Percentiles rank a stretch among this genome's conserved stretches.
These are phyloP conservation scores for Melanotaenia pygmaea DNA, from an alignment of 2,797 vertebrate species.

Conservation along the genomic window DNA sequence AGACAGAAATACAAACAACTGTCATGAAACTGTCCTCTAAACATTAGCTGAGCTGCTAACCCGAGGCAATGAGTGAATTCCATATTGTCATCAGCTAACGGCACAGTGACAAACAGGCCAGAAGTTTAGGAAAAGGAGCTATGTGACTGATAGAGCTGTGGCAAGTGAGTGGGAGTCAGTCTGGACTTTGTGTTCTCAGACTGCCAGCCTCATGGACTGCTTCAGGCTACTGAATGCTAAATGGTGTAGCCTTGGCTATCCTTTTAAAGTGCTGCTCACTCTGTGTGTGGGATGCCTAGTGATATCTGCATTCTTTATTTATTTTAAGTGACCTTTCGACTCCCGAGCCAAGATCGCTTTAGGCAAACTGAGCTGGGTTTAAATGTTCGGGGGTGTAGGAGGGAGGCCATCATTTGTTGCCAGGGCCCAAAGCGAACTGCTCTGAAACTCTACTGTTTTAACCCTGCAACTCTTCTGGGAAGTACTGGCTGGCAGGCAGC, in stretches of 20 bases:
- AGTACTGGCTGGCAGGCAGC: conserved; percentile 64
- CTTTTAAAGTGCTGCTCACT: conserved; percentile 69
- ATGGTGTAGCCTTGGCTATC: conserved; percentile 72
- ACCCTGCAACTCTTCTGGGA: conserved; percentile 70
- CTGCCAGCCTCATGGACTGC: conserved; percentile 70
- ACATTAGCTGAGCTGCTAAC: conserved; percentile 29
- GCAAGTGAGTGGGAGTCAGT: conserved; percentile 79
- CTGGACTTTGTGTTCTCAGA: conserved; percentile 75
- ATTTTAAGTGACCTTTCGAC: conserved; percentile 82
- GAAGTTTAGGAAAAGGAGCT: conserved; percentile 51
- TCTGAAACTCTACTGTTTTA: conserved; percentile 63
- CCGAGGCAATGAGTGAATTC: conserved; percentile 46
- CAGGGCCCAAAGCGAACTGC: conserved; percentile 67
- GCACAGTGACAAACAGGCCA: conserved; percentile 50
- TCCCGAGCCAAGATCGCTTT: conserved; percentile 69
- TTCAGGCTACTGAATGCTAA: conserved; percentile 77
- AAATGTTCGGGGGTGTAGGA: conserved; percentile 76
- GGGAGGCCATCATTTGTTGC: conserved; percentile 71
- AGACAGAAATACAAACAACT: conserved; percentile 25
- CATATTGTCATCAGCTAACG: conserved; percentile 23
- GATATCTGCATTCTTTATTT: conserved; percentile 81
- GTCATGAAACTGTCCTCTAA: conserved; percentile 36
- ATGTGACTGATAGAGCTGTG: conserved; percentile 69
- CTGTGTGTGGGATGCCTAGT: conserved; percentile 77
- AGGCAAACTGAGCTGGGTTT: conserved; percentile 78